phyloP scores from a whole-genome alignment of 2,113 vertebrate species.

The Cyprinodon brontotheroides region DNA sequence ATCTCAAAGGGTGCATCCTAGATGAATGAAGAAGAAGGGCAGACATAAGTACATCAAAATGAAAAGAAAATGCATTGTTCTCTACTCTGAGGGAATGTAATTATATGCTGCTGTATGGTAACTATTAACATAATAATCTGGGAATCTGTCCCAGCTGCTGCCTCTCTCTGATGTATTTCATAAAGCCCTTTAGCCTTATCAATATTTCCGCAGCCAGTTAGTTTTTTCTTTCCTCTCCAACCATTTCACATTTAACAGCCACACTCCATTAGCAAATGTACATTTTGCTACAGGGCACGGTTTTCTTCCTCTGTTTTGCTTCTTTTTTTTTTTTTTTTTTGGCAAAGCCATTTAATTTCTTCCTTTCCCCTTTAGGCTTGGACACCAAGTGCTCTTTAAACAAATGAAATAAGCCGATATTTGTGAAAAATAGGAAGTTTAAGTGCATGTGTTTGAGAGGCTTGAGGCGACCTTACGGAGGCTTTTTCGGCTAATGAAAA shows the following conservation, averaged over 20 bases:
- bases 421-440: constrained; percentile 58
- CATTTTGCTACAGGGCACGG: constrained; percentile 61
- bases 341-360: constrained; percentile 67
- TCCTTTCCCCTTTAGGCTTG: constrained; percentile 56
- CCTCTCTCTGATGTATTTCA: constrained; percentile 37
- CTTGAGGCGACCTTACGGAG: constrained; percentile 28
- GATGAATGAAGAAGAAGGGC: neutral
- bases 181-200: constrained; percentile 59
- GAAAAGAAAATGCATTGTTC: neutral
- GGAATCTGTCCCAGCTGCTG: constrained; percentile 29
- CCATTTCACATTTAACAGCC: constrained; percentile 67
- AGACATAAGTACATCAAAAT: neutral
- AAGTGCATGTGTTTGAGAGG: constrained; percentile 23
- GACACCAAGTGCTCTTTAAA: constrained; percentile 65
- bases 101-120: constrained; percentile 30
- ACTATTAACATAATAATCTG: constrained; percentile 36
- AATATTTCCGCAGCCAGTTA: constrained; percentile 67
- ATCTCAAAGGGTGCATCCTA: neutral
- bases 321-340: neutral
- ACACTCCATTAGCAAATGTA: constrained; percentile 73
- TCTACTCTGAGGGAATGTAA: constrained; percentile 19
- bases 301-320: neutral
- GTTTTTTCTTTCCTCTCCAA: constrained; percentile 48
- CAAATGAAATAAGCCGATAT: constrained; percentile 59
- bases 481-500: constrained; percentile 2